These are phyloP conservation scores for Cyanoliseus patagonus DNA, from an alignment of 2,113 vertebrate genomes.

Conservation along the genomic window DNA sequence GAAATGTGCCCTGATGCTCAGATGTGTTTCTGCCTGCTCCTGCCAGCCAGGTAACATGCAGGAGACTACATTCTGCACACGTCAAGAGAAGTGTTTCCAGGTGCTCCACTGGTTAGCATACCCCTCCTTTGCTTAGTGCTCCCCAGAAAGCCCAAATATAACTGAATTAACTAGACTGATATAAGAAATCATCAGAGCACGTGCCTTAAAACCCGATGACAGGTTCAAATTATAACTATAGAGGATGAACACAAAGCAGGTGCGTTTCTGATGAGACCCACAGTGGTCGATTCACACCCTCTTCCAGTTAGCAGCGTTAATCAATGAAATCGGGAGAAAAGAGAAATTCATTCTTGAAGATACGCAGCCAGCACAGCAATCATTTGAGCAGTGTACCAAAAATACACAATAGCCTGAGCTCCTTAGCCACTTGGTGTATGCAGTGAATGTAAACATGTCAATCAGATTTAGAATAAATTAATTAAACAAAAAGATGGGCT, in stretches of 20 bases:
- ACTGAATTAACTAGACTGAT: background rate
- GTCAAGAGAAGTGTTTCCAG: background rate
- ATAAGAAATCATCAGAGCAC: background rate
- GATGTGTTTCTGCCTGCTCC: background rate
- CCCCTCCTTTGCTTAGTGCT: background rate
- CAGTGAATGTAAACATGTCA: background rate
- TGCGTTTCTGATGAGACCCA: background rate
- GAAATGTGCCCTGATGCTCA: background rate
- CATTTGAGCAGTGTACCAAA: background rate
- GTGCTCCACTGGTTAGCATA: background rate
- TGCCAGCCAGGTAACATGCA: background rate
- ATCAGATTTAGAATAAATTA: background rate
- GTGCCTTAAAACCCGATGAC: background rate
- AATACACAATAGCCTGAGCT: background rate
- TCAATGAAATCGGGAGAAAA: background rate
- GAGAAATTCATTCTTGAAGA: background rate
- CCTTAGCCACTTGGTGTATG: background rate
- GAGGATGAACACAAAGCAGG: background rate
- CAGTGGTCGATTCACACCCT: background rate
- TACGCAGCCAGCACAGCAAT: background rate
- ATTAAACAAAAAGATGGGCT: background rate
- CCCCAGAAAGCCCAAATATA: background rate
- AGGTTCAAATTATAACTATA: background rate
- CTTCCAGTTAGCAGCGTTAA: background rate
- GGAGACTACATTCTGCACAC: background rate